Evolutionary conservation across 2,888 invertebrate genomes (phyloP).

Genomic region (Melolontha melolontha): DNA sequence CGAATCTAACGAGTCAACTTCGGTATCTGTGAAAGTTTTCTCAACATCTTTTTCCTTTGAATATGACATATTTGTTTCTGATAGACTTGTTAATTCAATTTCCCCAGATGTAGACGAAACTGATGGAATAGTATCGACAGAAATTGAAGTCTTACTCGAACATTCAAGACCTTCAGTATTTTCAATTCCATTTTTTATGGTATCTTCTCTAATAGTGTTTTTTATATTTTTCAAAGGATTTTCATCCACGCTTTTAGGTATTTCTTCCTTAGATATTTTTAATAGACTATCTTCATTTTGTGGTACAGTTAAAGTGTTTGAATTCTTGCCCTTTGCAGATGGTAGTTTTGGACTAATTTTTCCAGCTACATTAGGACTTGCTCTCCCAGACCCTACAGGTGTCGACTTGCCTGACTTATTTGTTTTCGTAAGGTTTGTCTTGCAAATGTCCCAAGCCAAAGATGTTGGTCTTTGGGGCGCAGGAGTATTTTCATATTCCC

Average conservation of each 20-base stretch:
- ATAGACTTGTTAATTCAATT: constrained; percentile 17
- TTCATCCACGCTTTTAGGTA: constrained; percentile 3
- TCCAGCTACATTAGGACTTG: constrained; percentile 71
- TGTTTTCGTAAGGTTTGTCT: constrained; percentile 72
- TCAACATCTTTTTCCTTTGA: constrained; percentile 10
- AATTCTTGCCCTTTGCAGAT: constrained; percentile 59
- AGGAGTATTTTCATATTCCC: constrained; percentile 93
- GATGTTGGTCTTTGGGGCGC: constrained; percentile 87
- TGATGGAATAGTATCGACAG: constrained; percentile 18
- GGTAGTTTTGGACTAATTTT: constrained; percentile 71
- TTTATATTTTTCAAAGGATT: background rate
- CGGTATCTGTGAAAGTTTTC: constrained; percentile 12
- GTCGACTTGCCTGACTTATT: constrained; percentile 64
- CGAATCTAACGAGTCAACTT: constrained; percentile 20
- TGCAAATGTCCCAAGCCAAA: constrained; percentile 95
- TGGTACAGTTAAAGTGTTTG: constrained; percentile 7
- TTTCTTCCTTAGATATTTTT: constrained; percentile 46
- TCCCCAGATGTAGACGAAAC: constrained; percentile 18
- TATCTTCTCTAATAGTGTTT: constrained; percentile 52
- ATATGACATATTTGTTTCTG: constrained; percentile 7
- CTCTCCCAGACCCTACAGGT: constrained; percentile 69
- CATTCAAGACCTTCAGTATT: constrained; percentile 15
- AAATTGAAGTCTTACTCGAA: constrained; percentile 22
- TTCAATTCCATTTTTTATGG: constrained; percentile 8
- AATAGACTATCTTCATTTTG: constrained; percentile 11